These are phyloP conservation scores for Lochmaea capreae DNA, from an alignment of 2,888 invertebrate species.

Conservation along the genomic window DNA sequence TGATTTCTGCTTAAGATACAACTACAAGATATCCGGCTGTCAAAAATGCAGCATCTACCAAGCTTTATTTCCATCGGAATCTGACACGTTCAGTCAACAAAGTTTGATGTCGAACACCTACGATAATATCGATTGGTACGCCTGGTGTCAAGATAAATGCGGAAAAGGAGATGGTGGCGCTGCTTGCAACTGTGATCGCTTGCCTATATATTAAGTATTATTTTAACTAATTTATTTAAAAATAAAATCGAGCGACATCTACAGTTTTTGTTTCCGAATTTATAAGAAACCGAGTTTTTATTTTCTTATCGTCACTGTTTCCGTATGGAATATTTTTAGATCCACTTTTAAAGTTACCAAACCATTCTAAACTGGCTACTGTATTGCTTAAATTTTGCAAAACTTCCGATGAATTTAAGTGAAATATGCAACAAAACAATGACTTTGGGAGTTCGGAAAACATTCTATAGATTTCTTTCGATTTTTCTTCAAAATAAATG, in stretches of 20 bases:
- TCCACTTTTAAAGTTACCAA: no score
- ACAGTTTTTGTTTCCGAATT: background rate
- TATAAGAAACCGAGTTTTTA: no score
- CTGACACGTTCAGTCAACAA: background rate
- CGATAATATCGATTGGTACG: conserved; percentile 68
- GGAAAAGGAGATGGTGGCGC: conserved; percentile 78
- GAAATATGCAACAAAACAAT: no score
- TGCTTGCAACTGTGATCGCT: conserved; percentile 80
- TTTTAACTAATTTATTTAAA: background rate
- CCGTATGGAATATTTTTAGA: no score
- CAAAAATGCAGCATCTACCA: conserved; percentile 67
- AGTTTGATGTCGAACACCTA: conserved; percentile 25
- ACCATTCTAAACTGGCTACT: no score
- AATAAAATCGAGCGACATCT: background rate
- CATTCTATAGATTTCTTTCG: no score
- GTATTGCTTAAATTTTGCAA: no score
- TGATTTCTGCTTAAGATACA: conserved; percentile 66
- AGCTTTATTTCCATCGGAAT: conserved; percentile 36
- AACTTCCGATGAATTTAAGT: no score
- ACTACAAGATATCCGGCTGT: conserved; percentile 61
- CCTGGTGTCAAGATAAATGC: conserved; percentile 76
- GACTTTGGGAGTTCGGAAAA: no score
- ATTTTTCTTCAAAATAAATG: no score
- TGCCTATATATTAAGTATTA: conserved; percentile 66
- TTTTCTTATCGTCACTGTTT: no score